Evolutionary conservation across 1,140 invertebrate genomes (phyloP).

Genomic region (Atopsyche davidsoni): DNA sequence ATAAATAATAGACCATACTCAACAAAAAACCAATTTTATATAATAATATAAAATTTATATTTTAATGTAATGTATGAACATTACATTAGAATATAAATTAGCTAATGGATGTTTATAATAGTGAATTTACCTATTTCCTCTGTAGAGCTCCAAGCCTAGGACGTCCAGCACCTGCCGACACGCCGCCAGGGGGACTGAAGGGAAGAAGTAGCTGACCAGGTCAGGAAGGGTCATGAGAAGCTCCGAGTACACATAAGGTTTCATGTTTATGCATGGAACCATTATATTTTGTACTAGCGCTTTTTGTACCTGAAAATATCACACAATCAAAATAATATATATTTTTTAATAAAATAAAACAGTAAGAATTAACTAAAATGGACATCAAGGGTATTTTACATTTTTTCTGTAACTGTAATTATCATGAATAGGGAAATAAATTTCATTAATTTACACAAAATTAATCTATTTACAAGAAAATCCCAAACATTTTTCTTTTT

Average conservation of each 20-base stretch:
- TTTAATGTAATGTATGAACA: too few relatives aligned
- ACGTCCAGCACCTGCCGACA: conserved; percentile 74
- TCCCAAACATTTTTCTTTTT: too few relatives aligned
- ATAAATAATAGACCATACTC: neutral
- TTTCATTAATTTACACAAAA: too few relatives aligned
- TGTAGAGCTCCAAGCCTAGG: conserved; percentile 68
- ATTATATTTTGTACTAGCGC: conserved; percentile 71
- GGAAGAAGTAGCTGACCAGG: conserved; percentile 73
- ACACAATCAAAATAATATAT: too few relatives aligned
- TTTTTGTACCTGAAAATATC: conserved; percentile 63
- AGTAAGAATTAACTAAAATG: too few relatives aligned
- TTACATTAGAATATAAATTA: conserved; percentile 1
- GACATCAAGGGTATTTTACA: too few relatives aligned
- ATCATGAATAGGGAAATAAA: too few relatives aligned
- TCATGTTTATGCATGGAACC: conserved; percentile 80
- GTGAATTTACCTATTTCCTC: conserved; percentile 69
- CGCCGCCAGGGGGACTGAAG: conserved; percentile 60
- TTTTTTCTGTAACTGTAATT: too few relatives aligned
- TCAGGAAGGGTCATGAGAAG: conserved; percentile 77
- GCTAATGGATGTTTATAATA: conserved; percentile 4
- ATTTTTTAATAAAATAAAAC: too few relatives aligned
- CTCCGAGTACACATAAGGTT: conserved; percentile 73
- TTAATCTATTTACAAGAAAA: too few relatives aligned
- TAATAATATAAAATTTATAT: too few relatives aligned
- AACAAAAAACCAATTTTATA: neutral